phyloP scores from a whole-genome alignment of 1,140 invertebrate species.

The Orchesella cincta region DNA sequence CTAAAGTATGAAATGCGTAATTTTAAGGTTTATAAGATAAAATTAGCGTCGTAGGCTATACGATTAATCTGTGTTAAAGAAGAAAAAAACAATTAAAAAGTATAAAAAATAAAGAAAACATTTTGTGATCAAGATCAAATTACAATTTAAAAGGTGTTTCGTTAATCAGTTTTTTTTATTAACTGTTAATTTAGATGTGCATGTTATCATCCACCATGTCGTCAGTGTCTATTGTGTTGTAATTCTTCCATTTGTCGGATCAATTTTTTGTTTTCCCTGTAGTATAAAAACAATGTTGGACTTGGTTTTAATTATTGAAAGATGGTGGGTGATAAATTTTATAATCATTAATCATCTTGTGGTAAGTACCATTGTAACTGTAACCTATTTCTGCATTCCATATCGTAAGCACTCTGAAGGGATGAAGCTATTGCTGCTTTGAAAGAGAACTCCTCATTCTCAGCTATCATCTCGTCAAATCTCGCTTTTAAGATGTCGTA shows the following conservation, averaged over 20 bases:
- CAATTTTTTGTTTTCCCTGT: constrained; percentile 12
- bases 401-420: constrained; percentile 32
- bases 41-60: background rate
- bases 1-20: background rate
- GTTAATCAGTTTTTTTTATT: background rate
- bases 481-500: constrained; percentile 26
- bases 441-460: constrained; percentile 7
- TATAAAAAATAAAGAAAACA: constrained; percentile 3
- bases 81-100: background rate
- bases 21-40: background rate
- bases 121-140: constrained; percentile 24
- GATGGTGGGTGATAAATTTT: constrained; percentile 26
- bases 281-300: constrained; percentile 9
- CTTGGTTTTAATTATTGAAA: constrained; percentile 9
- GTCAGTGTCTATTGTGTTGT: background rate
- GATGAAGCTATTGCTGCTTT: background rate
- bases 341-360: background rate
- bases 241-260: background rate
- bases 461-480: constrained; percentile 4
- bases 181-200: background rate
- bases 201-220: background rate
- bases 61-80: background rate
- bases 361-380: constrained; percentile 27
- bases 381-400: constrained; percentile 17
- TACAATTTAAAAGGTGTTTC: constrained; percentile 13